A percentile compares a stretch with the other conserved stretches of the same genome.
Evolutionary conservation across 1,140 invertebrate genomes (phyloP).

Genomic region (Cheumatopsyche charites): DNA sequence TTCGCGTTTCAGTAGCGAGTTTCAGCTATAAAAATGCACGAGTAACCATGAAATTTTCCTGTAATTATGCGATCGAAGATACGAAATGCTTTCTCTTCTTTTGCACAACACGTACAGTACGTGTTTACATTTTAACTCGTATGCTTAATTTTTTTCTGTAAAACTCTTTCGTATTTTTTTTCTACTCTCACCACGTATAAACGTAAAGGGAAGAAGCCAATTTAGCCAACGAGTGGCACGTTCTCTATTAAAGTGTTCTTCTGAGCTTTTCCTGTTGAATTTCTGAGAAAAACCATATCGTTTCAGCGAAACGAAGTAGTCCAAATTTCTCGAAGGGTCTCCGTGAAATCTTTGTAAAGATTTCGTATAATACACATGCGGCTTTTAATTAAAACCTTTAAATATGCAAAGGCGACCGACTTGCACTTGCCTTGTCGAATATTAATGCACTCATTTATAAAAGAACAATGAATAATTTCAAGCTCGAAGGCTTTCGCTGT

Average conservation of each 20-base stretch:
- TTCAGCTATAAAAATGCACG: background rate
- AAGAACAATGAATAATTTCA: no score
- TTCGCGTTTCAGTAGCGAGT: background rate
- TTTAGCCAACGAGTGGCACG: background rate
- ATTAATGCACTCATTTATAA: background rate
- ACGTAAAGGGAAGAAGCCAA: slow-evolving; percentile 6
- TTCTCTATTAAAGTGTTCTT: slow-evolving; percentile 9
- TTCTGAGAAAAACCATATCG: slow-evolving; percentile 6
- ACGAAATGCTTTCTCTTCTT: background rate
- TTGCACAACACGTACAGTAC: background rate
- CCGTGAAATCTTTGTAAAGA: background rate
- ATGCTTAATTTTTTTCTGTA: background rate
- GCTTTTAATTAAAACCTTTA: slow-evolving; percentile 24
- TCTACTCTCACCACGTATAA: no score
- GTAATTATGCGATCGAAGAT: slow-evolving; percentile 2
- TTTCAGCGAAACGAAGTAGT: background rate
- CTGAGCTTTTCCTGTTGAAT: slow-evolving; percentile 9
- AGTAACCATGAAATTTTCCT: background rate
- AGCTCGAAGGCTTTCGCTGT: no score
- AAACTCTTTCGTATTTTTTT: no score
- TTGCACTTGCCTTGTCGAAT: background rate
- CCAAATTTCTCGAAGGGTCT: slow-evolving; percentile 1
- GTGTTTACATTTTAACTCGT: background rate
- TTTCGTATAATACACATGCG: slow-evolving; percentile 27
- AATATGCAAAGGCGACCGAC: slow-evolving; percentile 1